Evolutionary conservation across 2,113 vertebrate species (phyloP).

Genomic region (Hippolais icterina): DNA sequence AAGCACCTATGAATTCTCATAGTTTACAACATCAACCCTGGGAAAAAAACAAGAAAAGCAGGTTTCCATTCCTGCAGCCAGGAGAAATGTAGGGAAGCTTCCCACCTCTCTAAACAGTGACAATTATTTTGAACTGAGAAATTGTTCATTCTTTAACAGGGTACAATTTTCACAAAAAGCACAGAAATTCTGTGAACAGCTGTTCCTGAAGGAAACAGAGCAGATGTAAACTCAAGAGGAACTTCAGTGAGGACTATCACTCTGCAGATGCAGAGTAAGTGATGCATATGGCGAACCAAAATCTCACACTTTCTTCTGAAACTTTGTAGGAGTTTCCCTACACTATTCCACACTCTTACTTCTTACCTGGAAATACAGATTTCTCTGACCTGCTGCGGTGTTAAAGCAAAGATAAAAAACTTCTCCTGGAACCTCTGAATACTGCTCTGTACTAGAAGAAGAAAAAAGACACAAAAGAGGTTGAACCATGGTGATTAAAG

Average conservation of each 20-base stretch:
- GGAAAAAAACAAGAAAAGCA: background rate
- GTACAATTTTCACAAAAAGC: background rate
- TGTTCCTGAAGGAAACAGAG: background rate
- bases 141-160: background rate
- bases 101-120: background rate
- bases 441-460: slow-evolving; percentile 81
- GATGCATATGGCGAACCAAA: accelerated
- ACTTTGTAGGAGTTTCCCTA: background rate
- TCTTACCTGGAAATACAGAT: slow-evolving; percentile 96
- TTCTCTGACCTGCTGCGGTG: slow-evolving; percentile 96
- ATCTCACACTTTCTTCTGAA: background rate
- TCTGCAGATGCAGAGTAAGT: background rate
- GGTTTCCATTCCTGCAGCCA: background rate
- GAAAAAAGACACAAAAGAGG: background rate
- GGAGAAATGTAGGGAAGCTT: background rate
- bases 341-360: background rate
- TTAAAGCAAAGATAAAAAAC: slow-evolving; percentile 97
- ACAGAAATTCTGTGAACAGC: background rate
- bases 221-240: background rate
- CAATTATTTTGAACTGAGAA: background rate
- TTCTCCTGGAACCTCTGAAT: slow-evolving; percentile 95
- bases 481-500: background rate
- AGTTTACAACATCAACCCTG: background rate
- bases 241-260: background rate
- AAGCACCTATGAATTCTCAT: background rate